Evolutionary conservation across 37 sponge, comb jelly and placozoan species (phyloP), one percentile per base, ranked within the genome.

Genomic region (Cliona cf. orientalis): DNA sequence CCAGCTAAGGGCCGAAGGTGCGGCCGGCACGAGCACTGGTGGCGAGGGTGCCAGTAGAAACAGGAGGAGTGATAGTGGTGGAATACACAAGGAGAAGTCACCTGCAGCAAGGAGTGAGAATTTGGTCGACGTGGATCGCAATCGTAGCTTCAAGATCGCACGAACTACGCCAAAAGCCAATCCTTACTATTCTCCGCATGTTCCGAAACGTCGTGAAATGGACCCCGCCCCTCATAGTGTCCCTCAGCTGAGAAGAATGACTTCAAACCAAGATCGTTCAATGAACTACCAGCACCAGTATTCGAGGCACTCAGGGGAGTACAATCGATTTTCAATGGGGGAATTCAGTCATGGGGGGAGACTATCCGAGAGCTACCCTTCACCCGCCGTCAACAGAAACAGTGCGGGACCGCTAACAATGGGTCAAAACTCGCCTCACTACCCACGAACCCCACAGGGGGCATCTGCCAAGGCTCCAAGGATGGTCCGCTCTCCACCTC

Each of bases 361-460:
- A 49, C 19, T 67, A 35, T 67, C 68, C 4, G 68, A 67, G 7
- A 67, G 39, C 17, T 67, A 36, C 40, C 68, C 68, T 17, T 40
- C 34, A 7, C 68, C 17, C 5, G 19, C 33, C 40, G 5, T 5
- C 19, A 4, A 25, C 14, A 67, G 38, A 29, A 32, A 6, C 11
- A 3, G 34, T 21, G 38, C 40, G 3, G 21, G 14, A 37, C 7
- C 68, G 3, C 39, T 67, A 33, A 7, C 34, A 11, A n/a, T n/a
- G n/a, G n/a, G n/a, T n/a, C n/a, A n/a, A n/a, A 67, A 35, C 12
- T 67, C 68, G 19, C 63, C 14, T n/a, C 14, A 22, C 12, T 67
- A 67, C 40, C 68, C 68, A 7, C 4, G 40, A 32, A 40, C 68
- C 17, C 68, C 68, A 37, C 68, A 67, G 39, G 68, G 68, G 7